These are phyloP conservation scores for Phaetusa simplex DNA, from an alignment of 2,113 vertebrate species.

Conservation along the genomic window DNA sequence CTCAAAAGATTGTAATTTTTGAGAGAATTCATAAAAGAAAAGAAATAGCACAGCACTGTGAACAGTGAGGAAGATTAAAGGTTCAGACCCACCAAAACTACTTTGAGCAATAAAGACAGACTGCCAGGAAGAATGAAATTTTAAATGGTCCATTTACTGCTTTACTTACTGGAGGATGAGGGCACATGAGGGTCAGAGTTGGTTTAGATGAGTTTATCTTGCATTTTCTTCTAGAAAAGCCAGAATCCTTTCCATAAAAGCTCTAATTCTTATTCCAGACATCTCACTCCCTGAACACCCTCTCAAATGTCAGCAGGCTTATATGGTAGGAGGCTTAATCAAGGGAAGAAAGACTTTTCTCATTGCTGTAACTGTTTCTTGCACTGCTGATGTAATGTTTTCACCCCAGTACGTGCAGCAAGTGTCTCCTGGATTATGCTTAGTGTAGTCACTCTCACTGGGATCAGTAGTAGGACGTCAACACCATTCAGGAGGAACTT, in stretches of 20 bases:
- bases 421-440: background rate
- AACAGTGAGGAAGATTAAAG: background rate
- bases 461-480: background rate
- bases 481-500: background rate
- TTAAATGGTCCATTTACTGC: background rate
- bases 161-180: background rate
- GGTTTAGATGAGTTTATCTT: slow-evolving; percentile 15
- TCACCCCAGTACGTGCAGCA: background rate
- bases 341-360: background rate
- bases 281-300: background rate
- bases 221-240: background rate
- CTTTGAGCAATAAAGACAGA: background rate
- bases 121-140: background rate
- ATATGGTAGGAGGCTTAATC: background rate
- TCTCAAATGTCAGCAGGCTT: slow-evolving; percentile 27
- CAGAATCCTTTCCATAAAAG: slow-evolving; percentile 6
- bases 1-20: background rate
- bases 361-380: background rate
- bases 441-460: background rate
- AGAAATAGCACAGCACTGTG: background rate
- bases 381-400: background rate
- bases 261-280: slow-evolving; percentile 7
- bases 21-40: background rate
- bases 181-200: background rate
- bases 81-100: background rate